Evolutionary conservation across 53 echinoderm and acorn worm genomes (phyloP), one percentile per base, ranked within the genome.

Genomic region (Mesocentrotus franciscanus): DNA sequence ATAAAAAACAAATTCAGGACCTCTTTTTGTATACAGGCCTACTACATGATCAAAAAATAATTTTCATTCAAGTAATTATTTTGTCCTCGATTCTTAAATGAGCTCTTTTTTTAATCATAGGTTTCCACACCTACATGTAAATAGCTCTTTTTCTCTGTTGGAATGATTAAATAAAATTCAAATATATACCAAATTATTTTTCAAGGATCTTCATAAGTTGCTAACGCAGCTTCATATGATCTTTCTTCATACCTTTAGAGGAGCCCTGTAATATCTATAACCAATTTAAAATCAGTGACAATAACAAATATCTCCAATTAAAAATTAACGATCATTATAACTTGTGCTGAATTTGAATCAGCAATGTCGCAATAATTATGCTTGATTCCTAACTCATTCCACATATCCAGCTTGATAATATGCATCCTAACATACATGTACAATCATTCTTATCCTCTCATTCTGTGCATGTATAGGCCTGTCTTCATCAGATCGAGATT

Each of bases 131-230:
- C 49, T 57, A n/a, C n/a, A n/a, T n/a, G n/a, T n/a, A 87, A 56
- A 29, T 87, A 17, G 58, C 35, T 35, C 20, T 58, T 56, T 29
- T 90, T 26, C 14, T 26, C 29, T 39, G 81, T 81, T 81, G 18
- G 36, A 42, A 42, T 42, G 9, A 42, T 36, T 9, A 81, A 76
- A 36, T 20, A 16, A 42, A 42, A 74, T 74, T 16, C 24, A n/a
- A 27, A n/a, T 56, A 55, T 58, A 85, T 85, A 85, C 15, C 29
- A n/a, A n/a, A 87, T 87, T n/a, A 57, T 58, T 57, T 81, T 87
- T 57, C 27, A 87, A 55, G 56, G 56, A 26, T 8, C 12, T 87
- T 27, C 8, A 4, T 9, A 57, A 87, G 59, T 58, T 87, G 87
- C 56, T 87, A 11, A 26, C 26, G 10, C 87, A 87, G n/a, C 58